Base-by-base conservation (phyloP, 2,888 invertebrate species). In the Campoplex nolae region DNA sequence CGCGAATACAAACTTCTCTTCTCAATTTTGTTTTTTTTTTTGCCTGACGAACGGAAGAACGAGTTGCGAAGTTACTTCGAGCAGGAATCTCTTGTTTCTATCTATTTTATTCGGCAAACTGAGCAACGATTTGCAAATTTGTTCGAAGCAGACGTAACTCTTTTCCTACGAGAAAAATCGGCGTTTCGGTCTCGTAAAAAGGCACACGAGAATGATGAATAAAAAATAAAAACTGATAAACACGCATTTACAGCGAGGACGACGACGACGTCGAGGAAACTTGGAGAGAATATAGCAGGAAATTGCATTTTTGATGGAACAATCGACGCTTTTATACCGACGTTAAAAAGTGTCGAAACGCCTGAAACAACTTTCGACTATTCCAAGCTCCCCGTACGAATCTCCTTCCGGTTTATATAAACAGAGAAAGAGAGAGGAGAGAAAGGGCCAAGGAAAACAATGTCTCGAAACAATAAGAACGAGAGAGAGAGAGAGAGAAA, bases 221-320 rank as follows among this genome's bases (percentile, higher is more conserved):
- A 28, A 28, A 11, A 6, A 45, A 48, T 7, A 9, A 45, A 58
- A 11, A 58, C 23, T 28, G 23, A 28, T 11, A 28, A 58, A 58
- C 9, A 11, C 28, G 23, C 3, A 11, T 58, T 58, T 9, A 11
- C 56, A 23, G 23, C 56, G 23, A 56, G 23, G 23, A 56, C 56
- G 23, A 23, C 23, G 23, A 56, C 23, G 56, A 23, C 23, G 23
- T 23, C 23, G 56, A 23, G 23, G 23, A 23, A 23, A 23, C 23
- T 28, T 28, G 28, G 11, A 11, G 18, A 23, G 23, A 18, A 62
- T n/a, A 58, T 48, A 54, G 23, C 67, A 65, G 81, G 56, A 85
- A 85, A 85, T 81, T 81, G 81, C 51, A 38, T 73, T 76, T 81
- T 81, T 77, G 62, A 85, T 85, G 35, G 67, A 85, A 73, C 65